Conservation (phyloP, 1,140 invertebrate species). For the Plutomurus gul region DNA sequence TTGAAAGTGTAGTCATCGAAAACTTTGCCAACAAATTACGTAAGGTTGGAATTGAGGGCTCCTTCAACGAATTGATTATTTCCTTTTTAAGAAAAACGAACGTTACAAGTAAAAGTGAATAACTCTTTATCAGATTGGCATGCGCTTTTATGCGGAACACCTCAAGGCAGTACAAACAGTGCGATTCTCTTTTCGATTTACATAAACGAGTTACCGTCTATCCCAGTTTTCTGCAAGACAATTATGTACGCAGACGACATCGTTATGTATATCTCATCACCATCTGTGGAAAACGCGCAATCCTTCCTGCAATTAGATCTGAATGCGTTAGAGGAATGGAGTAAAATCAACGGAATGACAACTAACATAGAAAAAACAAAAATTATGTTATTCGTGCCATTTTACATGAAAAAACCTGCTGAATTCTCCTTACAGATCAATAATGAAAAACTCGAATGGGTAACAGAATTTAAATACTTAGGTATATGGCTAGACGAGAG, state of each 20-base stretch:
- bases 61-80: not conserved
- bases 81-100: not conserved
- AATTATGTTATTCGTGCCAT: no score
- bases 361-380: no score
- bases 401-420: no score
- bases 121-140: not conserved
- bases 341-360: no score
- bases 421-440: no score
- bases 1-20: not conserved
- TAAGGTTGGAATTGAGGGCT: not conserved
- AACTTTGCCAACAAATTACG: not conserved
- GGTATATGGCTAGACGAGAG: not conserved
- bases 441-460: no score
- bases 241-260: no score
- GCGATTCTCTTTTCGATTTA: not conserved
- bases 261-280: no score
- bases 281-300: no score
- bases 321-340: no score
- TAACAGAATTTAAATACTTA: not conserved
- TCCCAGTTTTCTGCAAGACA: no score
- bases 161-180: not conserved
- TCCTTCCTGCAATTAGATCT: no score
- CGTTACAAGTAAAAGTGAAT: not conserved
- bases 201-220: conserved; percentile 3
- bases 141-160: not conserved